phyloP scores from a whole-genome alignment of 2,888 invertebrate species.

The Criorhina ranunculi region DNA sequence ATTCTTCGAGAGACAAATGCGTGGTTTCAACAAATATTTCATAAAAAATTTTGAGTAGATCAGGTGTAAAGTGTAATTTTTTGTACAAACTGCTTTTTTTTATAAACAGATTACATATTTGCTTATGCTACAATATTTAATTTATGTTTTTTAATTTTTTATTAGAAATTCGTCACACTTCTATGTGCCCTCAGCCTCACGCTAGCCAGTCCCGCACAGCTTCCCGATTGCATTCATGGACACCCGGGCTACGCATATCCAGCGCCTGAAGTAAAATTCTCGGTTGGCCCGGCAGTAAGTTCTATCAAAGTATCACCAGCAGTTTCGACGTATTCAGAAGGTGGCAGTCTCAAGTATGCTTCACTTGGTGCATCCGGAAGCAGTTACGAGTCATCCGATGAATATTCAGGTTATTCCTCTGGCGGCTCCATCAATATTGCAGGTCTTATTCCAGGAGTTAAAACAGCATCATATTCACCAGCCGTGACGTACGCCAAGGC shows the following conservation, averaged over 20 bases:
- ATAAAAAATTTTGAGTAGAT: too few relatives aligned
- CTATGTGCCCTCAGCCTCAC: constrained; percentile 81
- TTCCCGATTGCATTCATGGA: constrained; percentile 81
- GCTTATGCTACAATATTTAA: not conserved
- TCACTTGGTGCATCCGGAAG: constrained; percentile 81
- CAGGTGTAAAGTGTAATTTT: too few relatives aligned
- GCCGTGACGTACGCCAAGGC: constrained; percentile 82
- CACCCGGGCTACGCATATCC: constrained; percentile 86
- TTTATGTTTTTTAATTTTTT: constrained; percentile 41
- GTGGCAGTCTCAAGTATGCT: constrained; percentile 83
- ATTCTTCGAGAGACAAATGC: too few relatives aligned
- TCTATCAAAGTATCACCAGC: constrained; percentile 81
- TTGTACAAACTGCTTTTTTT: too few relatives aligned
- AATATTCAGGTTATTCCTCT: constrained; percentile 80
- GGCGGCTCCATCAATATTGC: constrained; percentile 79
- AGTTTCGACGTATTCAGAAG: constrained; percentile 81
- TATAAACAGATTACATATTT: too few relatives aligned
- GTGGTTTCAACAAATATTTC: too few relatives aligned
- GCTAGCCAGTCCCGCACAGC: constrained; percentile 78
- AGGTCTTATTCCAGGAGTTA: constrained; percentile 80
- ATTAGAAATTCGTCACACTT: constrained; percentile 80
- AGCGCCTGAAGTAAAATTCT: constrained; percentile 86
- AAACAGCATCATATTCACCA: constrained; percentile 79
- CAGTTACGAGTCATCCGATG: constrained; percentile 81
- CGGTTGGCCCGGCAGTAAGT: constrained; percentile 82